These are phyloP conservation scores for Hypolimnas misippus DNA, from an alignment of 2,888 invertebrate species.

Conservation along the genomic window DNA sequence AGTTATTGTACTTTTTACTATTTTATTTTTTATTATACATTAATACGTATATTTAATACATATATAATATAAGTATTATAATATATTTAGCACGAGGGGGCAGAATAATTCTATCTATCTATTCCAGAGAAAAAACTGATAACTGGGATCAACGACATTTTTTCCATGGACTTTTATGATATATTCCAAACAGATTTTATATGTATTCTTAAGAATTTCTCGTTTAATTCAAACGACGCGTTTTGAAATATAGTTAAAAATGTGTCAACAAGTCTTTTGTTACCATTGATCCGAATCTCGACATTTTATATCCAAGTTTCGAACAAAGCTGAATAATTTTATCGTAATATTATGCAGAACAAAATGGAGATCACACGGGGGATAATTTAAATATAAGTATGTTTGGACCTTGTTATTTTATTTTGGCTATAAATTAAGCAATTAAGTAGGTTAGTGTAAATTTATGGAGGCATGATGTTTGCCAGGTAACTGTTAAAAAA, in stretches of 20 bases:
- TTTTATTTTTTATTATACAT: too few relatives aligned
- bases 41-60: too few relatives aligned
- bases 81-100: too few relatives aligned
- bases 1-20: too few relatives aligned
- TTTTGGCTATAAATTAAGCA: constrained; percentile 41
- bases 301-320: background rate
- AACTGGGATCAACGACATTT: too few relatives aligned
- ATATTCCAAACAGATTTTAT: too few relatives aligned
- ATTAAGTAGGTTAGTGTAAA: constrained; percentile 42
- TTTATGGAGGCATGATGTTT: constrained; percentile 40
- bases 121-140: too few relatives aligned
- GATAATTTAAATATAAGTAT: constrained; percentile 17
- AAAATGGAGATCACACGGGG: constrained; percentile 25
- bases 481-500: constrained; percentile 29
- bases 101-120: too few relatives aligned
- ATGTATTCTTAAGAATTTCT: too few relatives aligned
- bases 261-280: background rate
- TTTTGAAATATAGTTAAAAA: background rate
- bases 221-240: background rate
- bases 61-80: too few relatives aligned
- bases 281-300: background rate
- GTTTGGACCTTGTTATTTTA: constrained; percentile 30
- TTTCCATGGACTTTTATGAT: too few relatives aligned
- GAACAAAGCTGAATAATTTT: background rate
- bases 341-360: constrained; percentile 20